Conservation (phyloP, 2,113 vertebrate species). For the Scomber japonicus region DNA sequence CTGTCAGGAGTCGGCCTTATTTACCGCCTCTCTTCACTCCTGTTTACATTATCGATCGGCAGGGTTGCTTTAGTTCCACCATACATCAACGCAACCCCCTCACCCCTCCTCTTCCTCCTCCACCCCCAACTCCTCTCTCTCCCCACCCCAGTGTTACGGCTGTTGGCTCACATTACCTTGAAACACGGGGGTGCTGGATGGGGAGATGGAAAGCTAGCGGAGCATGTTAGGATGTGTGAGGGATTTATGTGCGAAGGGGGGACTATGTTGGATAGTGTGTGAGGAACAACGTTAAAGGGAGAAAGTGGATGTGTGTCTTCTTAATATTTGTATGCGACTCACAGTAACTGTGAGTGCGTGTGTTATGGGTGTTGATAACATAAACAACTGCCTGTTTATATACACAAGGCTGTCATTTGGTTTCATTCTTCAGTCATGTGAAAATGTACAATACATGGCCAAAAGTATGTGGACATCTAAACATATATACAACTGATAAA, state of each 20-base stretch:
- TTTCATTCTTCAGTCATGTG: conserved; percentile 2
- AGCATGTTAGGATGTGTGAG: conserved; percentile 75
- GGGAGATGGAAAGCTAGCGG: conserved; percentile 66
- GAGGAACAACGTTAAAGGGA: conserved; percentile 39
- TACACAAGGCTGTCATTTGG: background rate
- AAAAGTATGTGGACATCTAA: conserved; percentile 30
- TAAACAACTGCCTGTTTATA: conserved; percentile 3
- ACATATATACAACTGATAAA: background rate
- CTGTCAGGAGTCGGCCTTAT: conserved; percentile 83
- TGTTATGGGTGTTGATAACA: conserved; percentile 14
- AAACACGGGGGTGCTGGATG: conserved; percentile 54
- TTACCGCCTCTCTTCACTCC: conserved; percentile 83
- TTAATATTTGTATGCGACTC: conserved; percentile 42
- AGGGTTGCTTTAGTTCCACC: conserved; percentile 84
- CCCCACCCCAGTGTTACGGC: conserved; percentile 53
- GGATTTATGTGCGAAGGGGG: conserved; percentile 73
- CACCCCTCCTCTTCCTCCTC: background rate
- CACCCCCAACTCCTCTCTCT: conserved; percentile 28
- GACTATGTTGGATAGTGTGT: conserved; percentile 54
- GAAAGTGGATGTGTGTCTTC: conserved; percentile 38
- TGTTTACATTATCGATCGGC: conserved; percentile 88
- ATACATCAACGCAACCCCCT: conserved; percentile 78
- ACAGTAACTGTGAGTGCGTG: conserved; percentile 16
- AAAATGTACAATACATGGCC: background rate
- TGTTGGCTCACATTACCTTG: conserved; percentile 74